These are phyloP conservation scores for Tragelaphus buxtoni DNA, from an alignment of 2,113 vertebrate genomes.

Conservation along the genomic window DNA sequence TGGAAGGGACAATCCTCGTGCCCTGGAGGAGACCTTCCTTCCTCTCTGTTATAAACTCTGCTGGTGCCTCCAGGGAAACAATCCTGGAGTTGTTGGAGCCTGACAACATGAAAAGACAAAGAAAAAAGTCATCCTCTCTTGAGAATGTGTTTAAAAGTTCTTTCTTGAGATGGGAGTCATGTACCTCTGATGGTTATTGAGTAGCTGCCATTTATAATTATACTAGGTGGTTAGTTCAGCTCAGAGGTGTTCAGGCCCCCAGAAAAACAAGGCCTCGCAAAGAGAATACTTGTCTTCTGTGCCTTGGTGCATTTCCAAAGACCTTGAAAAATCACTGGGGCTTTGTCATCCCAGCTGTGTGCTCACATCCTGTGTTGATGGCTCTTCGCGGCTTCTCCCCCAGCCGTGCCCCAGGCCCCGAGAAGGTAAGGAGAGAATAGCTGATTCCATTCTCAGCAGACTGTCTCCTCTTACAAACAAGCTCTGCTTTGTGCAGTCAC, in stretches of 20 bases:
- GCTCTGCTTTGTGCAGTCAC: conserved; percentile 80
- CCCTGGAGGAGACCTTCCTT: conserved; percentile 48
- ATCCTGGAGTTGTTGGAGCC: not conserved
- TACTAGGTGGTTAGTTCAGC: not conserved
- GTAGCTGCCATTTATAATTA: not conserved
- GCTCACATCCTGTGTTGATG: conserved; percentile 45
- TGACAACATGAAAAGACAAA: not conserved
- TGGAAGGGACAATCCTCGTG: not conserved
- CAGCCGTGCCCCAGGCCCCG: not conserved
- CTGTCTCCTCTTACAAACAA: conserved; percentile 82
- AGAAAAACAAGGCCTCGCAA: not conserved
- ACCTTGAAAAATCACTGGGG: conserved; percentile 47
- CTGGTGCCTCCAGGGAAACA: not conserved
- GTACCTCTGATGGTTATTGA: not conserved
- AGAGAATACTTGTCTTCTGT: conserved; percentile 24
- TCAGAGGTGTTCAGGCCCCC: not conserved
- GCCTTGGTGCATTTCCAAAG: conserved; percentile 1
- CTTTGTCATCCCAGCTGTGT: conserved; percentile 40
- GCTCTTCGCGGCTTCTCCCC: not conserved
- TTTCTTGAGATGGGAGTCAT: not conserved
- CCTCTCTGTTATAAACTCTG: not conserved
- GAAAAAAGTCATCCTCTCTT: not conserved
- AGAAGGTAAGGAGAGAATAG: conserved; percentile 34
- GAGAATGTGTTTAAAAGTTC: not conserved
- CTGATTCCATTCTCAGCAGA: conserved; percentile 24